Percentiles rank a stretch among this genome's conserved stretches.
phyloP scores from a whole-genome alignment of 2,888 invertebrate genomes.

The Melipona bicolor region DNA sequence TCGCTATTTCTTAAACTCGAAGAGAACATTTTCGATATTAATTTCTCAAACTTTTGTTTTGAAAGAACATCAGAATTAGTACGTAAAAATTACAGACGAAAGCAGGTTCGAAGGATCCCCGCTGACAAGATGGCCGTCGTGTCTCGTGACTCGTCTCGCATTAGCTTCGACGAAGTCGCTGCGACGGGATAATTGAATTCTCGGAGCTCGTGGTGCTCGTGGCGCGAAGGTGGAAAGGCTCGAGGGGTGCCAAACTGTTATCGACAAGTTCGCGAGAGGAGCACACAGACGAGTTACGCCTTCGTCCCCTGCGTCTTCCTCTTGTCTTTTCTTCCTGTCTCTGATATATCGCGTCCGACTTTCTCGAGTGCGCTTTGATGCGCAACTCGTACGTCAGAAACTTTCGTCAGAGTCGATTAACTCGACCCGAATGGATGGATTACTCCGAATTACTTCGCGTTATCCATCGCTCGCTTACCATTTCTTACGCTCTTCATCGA shows the following conservation, averaged over 20 bases:
- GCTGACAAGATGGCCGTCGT: slow-evolving; percentile 60
- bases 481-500: neutral
- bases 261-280: slow-evolving; percentile 67
- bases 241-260: slow-evolving; percentile 68
- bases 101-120: slow-evolving; percentile 2
- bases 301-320: neutral
- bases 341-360: slow-evolving; percentile 39
- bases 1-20: no score
- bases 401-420: slow-evolving; percentile 33
- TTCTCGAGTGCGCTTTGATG: slow-evolving; percentile 44
- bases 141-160: slow-evolving; percentile 61
- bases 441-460: neutral
- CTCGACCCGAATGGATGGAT: neutral
- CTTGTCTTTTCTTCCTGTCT: neutral
- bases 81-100: neutral
- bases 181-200: slow-evolving; percentile 78
- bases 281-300: slow-evolving; percentile 14
- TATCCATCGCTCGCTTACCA: neutral
- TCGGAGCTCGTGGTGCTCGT: slow-evolving; percentile 54
- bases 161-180: slow-evolving; percentile 68
- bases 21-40: no score
- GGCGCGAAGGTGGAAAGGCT: slow-evolving; percentile 67
- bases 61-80: neutral
- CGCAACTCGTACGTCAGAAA: neutral
- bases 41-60: neutral